These are phyloP conservation scores for Dolichoris vasculosae DNA, from an alignment of 1,140 invertebrate species.

Conservation along the genomic window DNA sequence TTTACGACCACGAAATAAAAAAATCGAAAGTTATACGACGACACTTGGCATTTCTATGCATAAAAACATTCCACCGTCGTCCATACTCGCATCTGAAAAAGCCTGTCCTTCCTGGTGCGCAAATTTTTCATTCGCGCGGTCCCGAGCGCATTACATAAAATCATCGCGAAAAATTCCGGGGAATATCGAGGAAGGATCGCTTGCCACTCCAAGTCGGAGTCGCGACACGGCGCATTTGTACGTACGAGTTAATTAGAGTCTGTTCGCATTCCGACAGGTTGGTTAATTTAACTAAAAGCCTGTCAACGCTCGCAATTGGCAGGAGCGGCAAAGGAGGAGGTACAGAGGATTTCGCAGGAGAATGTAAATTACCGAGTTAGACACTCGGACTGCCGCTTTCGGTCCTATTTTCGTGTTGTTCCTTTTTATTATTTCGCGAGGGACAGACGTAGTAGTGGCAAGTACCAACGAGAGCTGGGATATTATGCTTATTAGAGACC, in stretches of 20 bases:
- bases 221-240: background rate
- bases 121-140: background rate
- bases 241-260: slow-evolving; percentile 47
- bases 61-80: background rate
- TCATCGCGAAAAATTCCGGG: background rate
- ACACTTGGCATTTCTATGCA: background rate
- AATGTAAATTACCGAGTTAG: slow-evolving; percentile 39
- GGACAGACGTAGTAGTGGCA: background rate
- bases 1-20: background rate
- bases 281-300: slow-evolving; percentile 43
- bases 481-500: background rate
- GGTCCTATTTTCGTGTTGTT: background rate
- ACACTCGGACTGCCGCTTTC: background rate
- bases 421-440: slow-evolving; percentile 1
- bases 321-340: background rate
- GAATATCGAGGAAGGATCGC: background rate
- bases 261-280: slow-evolving; percentile 51
- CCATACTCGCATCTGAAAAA: background rate
- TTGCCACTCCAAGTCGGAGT: background rate
- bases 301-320: slow-evolving; percentile 33
- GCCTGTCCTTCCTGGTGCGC: too few species aligned
- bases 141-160: background rate
- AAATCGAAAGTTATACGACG: slow-evolving; percentile 2
- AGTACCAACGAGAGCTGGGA: background rate
- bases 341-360: slow-evolving; percentile 25